Conservation (phyloP, 1,140 invertebrate species). For the Nasonia longicornis region DNA sequence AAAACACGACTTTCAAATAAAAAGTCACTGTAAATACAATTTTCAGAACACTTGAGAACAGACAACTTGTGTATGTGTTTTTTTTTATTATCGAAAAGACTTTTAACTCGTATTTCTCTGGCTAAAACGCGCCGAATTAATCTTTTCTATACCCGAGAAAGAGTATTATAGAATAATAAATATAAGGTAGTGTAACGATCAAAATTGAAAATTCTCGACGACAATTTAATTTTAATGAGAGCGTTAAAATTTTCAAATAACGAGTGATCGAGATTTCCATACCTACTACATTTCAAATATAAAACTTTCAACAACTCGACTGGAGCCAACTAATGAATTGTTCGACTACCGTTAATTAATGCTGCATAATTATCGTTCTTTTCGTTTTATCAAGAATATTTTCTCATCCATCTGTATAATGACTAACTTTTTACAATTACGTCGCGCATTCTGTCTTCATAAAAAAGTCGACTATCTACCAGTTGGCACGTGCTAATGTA, state of each 20-base stretch:
- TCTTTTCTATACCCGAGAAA: neutral
- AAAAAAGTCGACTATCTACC: constrained; percentile 29
- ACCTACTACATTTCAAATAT: neutral
- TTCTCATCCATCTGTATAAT: constrained; percentile 36
- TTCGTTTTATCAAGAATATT: constrained; percentile 44
- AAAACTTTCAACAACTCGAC: constrained; percentile 27
- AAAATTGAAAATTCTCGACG: neutral
- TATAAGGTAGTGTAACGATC: constrained; percentile 13
- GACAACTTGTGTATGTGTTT: neutral
- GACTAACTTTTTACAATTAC: constrained; percentile 34
- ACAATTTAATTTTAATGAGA: neutral
- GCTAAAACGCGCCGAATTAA: constrained; percentile 23
- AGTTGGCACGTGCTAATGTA: constrained; percentile 21
- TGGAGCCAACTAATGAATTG: constrained; percentile 6
- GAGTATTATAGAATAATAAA: neutral
- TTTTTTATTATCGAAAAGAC: neutral
- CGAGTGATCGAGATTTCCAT: neutral
- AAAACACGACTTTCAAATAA: neutral
- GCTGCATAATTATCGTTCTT: constrained; percentile 15
- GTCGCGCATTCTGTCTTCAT: neutral
- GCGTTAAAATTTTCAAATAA: neutral
- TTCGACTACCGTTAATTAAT: constrained; percentile 24
- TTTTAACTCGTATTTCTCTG: neutral
- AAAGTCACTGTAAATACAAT: neutral
- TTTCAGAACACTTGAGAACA: neutral